Evolutionary conservation across 2,888 invertebrate genomes (phyloP).

Genomic region (Chymomyza procnemis): DNA sequence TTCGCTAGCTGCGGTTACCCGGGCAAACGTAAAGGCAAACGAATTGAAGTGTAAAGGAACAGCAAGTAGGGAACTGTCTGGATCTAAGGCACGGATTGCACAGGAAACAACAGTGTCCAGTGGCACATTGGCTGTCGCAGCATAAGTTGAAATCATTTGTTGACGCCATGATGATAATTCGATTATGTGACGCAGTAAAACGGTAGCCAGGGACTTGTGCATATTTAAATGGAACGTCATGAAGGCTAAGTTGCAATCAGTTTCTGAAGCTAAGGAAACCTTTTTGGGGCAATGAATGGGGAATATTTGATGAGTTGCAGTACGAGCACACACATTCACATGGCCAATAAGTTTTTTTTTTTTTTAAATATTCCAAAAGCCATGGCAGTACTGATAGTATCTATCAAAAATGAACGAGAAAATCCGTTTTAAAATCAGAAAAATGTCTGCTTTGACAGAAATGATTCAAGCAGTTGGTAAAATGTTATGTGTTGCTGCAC

Average conservation of each 20-base stretch:
- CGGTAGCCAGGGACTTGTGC: conserved; percentile 12
- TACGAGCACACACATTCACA: background rate
- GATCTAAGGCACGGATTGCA: background rate
- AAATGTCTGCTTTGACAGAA: background rate
- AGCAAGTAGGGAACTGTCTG: conserved; percentile 2
- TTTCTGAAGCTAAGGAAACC: background rate
- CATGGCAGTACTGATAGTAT: background rate
- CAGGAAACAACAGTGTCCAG: conserved; percentile 21
- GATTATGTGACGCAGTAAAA: conserved; percentile 66
- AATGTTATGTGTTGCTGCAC: background rate
- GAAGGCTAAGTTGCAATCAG: background rate
- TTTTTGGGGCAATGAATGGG: background rate
- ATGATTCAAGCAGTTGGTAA: background rate
- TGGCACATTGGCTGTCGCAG: conserved; percentile 31
- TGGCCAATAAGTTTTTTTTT: background rate
- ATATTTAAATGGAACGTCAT: background rate
- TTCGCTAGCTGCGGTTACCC: conserved; percentile 12
- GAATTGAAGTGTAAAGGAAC: conserved; percentile 50
- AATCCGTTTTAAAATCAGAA: background rate
- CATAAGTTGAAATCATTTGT: conserved; percentile 70
- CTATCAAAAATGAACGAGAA: background rate
- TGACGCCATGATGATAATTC: conserved; percentile 78
- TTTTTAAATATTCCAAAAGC: background rate
- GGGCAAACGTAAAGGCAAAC: conserved; percentile 26
- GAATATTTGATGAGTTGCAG: background rate